phyloP scores from a whole-genome alignment of 2,888 invertebrate species.

The Merodon equestris region DNA sequence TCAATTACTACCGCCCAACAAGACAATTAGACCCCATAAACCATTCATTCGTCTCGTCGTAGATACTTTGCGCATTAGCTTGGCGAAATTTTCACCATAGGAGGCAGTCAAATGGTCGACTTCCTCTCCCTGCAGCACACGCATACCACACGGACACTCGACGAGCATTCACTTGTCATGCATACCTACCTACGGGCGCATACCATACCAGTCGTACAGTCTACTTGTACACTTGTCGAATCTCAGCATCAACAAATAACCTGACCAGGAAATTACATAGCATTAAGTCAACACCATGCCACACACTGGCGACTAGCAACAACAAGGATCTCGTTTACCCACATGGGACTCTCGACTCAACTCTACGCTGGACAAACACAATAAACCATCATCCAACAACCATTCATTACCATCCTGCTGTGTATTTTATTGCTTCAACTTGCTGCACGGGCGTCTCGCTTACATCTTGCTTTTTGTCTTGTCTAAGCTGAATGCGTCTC shows the following conservation, averaged over 20 bases:
- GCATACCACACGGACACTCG: conserved; percentile 21
- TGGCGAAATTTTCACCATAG: conserved; percentile 64
- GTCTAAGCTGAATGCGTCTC: too few relatives aligned
- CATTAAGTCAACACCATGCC: conserved; percentile 44
- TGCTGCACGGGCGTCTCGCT: conserved; percentile 32
- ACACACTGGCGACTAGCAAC: conserved; percentile 9
- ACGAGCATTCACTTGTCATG: conserved; percentile 64
- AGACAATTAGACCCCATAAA: conserved; percentile 68
- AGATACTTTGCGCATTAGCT: conserved; percentile 63
- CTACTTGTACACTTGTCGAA: conserved; percentile 63
- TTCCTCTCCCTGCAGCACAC: conserved; percentile 46
- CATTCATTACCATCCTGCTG: conserved; percentile 67
- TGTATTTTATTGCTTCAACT: conserved; percentile 61
- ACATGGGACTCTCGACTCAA: conserved; percentile 32
- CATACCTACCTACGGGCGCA: too few relatives aligned
- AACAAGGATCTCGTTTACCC: conserved; percentile 64
- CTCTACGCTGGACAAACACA: conserved; percentile 52
- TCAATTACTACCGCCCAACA: conserved; percentile 68
- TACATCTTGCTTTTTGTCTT: background rate
- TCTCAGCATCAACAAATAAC: conserved; percentile 62
- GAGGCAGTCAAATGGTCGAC: conserved; percentile 32
- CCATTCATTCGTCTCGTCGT: conserved; percentile 64
- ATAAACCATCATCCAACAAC: conserved; percentile 65
- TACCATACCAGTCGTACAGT: too few relatives aligned
- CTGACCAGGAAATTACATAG: conserved; percentile 65